Conservation (phyloP, 1,140 invertebrate genomes). For the Leptinotarsa texana region DNA sequence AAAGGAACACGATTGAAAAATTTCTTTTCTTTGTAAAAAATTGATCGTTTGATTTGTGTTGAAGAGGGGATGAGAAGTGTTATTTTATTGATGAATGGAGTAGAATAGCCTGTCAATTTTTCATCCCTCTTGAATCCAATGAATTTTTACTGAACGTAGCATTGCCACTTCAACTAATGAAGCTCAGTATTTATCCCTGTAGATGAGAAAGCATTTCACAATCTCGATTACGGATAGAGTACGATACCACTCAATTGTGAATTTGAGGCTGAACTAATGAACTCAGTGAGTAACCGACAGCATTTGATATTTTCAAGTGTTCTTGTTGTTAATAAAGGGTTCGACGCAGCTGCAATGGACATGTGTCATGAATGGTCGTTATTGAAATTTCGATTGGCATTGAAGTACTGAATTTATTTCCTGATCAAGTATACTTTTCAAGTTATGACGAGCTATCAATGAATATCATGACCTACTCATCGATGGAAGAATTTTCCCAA, state of each 20-base stretch:
- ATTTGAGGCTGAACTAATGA: not conserved
- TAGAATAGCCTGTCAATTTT: too few relatives aligned
- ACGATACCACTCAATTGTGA: not conserved
- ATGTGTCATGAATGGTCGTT: constrained; percentile 12
- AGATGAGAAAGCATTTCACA: not conserved
- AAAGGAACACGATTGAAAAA: too few relatives aligned
- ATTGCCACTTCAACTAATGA: not conserved
- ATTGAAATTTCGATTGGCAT: constrained; percentile 13
- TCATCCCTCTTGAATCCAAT: not conserved
- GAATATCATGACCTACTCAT: too few relatives aligned
- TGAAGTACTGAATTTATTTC: not conserved
- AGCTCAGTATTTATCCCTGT: not conserved
- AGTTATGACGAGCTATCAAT: not conserved
- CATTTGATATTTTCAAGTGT: constrained; percentile 13
- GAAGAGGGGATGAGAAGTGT: too few relatives aligned
- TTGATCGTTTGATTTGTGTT: too few relatives aligned
- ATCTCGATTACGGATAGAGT: not conserved
- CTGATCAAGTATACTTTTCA: constrained; percentile 10
- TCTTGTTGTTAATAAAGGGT: constrained; percentile 4
- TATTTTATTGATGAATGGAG: too few relatives aligned
- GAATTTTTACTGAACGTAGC: not conserved
- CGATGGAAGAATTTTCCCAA: too few relatives aligned
- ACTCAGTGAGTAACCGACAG: not conserved
- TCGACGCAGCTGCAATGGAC: not conserved
- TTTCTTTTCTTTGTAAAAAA: too few relatives aligned